Percentiles rank a stretch among this genome's conserved stretches.
Conservation (phyloP, 2,888 invertebrate species). For the Nasonovia ribisnigri region DNA sequence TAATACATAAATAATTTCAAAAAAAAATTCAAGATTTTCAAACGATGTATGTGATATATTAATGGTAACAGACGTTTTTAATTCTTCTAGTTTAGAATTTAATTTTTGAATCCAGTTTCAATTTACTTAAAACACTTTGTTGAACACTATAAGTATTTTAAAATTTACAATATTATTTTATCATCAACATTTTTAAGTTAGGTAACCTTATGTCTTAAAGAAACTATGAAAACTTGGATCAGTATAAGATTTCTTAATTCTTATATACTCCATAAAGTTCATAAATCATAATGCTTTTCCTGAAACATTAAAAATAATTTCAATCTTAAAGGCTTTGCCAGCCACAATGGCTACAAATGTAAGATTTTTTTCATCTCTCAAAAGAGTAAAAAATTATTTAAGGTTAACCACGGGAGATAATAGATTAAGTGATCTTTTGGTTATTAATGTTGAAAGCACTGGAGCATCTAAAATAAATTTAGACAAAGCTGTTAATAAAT, state of each 20-base stretch:
- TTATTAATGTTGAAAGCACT: too few species aligned
- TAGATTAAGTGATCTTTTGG: too few species aligned
- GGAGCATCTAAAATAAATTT: too few species aligned
- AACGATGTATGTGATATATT: background rate
- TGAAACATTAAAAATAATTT: constrained; percentile 36
- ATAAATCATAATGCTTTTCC: constrained; percentile 24
- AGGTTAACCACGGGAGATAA: too few species aligned
- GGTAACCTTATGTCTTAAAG: background rate
- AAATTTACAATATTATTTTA: constrained; percentile 23
- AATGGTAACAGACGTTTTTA: background rate
- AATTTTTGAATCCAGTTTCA: constrained; percentile 33
- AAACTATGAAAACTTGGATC: background rate
- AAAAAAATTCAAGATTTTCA: background rate
- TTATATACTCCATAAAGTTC: background rate
- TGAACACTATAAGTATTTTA: constrained; percentile 18
- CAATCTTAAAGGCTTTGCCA: constrained; percentile 20
- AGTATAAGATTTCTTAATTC: background rate
- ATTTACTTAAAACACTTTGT: constrained; percentile 13
- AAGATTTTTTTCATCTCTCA: constrained; percentile 36
- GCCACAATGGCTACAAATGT: constrained; percentile 6
- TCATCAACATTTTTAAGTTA: constrained; percentile 1
- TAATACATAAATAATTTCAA: too few species aligned
- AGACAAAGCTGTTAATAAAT: too few species aligned
- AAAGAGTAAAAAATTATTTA: too few species aligned
- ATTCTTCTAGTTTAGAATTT: constrained; percentile 10